Base-by-base conservation (phyloP, 2,113 vertebrate genomes). In the Phyllostomus hastatus region DNA sequence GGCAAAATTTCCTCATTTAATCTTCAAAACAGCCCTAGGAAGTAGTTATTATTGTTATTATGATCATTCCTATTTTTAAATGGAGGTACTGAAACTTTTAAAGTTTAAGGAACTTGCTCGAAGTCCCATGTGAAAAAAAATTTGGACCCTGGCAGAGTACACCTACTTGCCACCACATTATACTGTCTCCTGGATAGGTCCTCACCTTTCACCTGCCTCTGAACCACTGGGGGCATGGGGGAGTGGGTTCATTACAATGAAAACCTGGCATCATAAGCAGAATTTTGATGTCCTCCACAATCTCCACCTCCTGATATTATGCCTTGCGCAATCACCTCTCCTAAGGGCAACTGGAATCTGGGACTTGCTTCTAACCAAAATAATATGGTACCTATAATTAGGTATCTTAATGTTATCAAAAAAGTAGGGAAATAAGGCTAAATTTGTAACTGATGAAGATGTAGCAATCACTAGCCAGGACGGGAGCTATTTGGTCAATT, bases 1-100 rank as follows among this genome's bases (percentile, higher is more conserved):
- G 59, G 59, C 59, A 26, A 59, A 61, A 61, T 43, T 48, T 46
- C 48, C 78, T 93, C 66, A 72, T 66, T 64, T 76, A 84, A 87
- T 46, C 83, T 38, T 80, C 61, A 35, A 64, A 78, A 54, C 35
- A 88, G 46, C 24, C n/a, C 20, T 54, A 43, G 8, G 11, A 57
- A 80, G 26, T 43, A 61, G 5, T 48, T 28, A 76, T 11, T 82
- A 2, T 8, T 50, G 7, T 31, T 72, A 57, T 54, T 38, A 38
- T 12, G 11, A 66, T 67, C 8, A 41, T 20, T 38, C 15, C 12
- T 78, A 54, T 54, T 76, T 85, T 83, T 16, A 41, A 76, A 20
- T 46, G 31, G 19, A 1, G 19, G 12, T 50, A 33, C 57, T 41
- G 43, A 83, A 73, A 64, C 57, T 69, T 79, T 19, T 35, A n/a